Conservation (phyloP, 1,140 invertebrate species). For the Temnothorax nylanderi region DNA sequence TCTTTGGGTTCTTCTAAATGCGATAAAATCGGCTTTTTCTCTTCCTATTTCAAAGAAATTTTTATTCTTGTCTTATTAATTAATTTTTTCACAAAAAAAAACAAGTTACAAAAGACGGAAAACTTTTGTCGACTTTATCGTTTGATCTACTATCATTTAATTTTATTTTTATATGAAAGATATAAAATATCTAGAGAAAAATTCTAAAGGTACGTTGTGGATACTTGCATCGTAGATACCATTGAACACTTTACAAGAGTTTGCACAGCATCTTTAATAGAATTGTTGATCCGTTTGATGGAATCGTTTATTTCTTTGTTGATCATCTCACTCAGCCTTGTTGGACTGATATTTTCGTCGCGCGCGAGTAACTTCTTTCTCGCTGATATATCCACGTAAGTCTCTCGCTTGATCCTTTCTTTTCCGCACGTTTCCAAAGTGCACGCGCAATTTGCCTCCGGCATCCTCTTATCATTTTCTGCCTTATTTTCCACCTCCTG, state of each 20-base stretch:
- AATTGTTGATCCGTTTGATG: slow-evolving; percentile 59
- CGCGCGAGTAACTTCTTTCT: neutral
- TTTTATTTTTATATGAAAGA: neutral
- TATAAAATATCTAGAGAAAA: neutral
- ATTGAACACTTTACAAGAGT: slow-evolving; percentile 69
- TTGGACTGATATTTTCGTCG: neutral
- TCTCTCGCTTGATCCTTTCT: neutral
- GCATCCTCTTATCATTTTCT: slow-evolving; percentile 3
- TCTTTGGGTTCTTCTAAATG: neutral
- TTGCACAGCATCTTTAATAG: slow-evolving; percentile 72
- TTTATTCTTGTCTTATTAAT: neutral
- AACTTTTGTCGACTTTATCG: neutral
- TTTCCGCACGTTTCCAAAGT: neutral
- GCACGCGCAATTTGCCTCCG: slow-evolving; percentile 15
- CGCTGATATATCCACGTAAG: neutral
- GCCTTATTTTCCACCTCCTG: slow-evolving; percentile 27
- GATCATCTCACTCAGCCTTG: slow-evolving; percentile 69
- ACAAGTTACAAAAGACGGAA: neutral
- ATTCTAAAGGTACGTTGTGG: slow-evolving; percentile 48
- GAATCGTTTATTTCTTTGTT: slow-evolving; percentile 43
- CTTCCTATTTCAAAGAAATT: slow-evolving; percentile 39
- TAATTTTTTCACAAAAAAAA: neutral
- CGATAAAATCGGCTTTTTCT: neutral
- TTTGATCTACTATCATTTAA: neutral
- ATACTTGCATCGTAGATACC: slow-evolving; percentile 72